These are phyloP conservation scores for Ceyx erithaca DNA, from an alignment of 2,797 vertebrate species.

Conservation along the genomic window DNA sequence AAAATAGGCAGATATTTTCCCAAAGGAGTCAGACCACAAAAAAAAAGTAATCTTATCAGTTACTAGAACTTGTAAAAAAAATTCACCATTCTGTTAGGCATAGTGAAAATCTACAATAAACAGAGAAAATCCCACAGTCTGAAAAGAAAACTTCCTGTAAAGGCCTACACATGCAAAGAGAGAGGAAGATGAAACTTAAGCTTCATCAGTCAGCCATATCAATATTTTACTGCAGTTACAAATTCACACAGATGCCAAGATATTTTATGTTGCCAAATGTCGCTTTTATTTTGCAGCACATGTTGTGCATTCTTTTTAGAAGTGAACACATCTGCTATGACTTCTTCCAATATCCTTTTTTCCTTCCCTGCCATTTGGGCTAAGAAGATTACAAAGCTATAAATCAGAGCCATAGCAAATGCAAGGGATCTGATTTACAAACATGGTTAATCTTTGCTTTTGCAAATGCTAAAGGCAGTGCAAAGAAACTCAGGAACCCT, in stretches of 20 bases:
- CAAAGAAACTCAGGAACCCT: background rate
- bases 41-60: background rate
- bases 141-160: conserved; percentile 47
- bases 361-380: conserved; percentile 70
- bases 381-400: conserved; percentile 69
- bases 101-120: background rate
- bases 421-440: conserved; percentile 63
- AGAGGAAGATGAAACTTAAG: conserved; percentile 65
- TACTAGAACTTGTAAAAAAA: background rate
- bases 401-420: conserved; percentile 55
- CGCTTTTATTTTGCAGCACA: conserved; percentile 82
- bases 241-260: conserved; percentile 80
- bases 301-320: conserved; percentile 81
- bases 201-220: conserved; percentile 79
- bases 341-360: conserved; percentile 66
- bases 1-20: background rate
- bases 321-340: conserved; percentile 81
- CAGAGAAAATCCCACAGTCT: background rate
- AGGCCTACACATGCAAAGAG: conserved; percentile 52
- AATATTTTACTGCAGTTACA: conserved; percentile 82
- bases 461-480: background rate
- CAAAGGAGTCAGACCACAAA: background rate
- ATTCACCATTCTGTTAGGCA: background rate
- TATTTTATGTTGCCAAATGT: conserved; percentile 84
- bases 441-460: conserved; percentile 38